phyloP scores from a whole-genome alignment of 2,113 vertebrate genomes.

The Scortum barcoo region DNA sequence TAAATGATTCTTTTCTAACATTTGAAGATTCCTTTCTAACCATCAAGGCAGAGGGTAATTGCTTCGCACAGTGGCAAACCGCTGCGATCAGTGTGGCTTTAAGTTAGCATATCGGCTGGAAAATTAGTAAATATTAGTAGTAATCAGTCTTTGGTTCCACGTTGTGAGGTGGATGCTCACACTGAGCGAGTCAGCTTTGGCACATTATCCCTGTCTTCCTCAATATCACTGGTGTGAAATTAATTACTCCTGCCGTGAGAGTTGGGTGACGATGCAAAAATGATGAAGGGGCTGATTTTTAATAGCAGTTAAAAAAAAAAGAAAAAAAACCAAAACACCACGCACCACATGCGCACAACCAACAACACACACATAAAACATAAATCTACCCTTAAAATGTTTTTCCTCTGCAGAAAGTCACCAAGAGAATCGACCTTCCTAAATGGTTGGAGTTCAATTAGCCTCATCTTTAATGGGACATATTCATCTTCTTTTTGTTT shows the following conservation, averaged over 20 bases:
- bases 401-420: conserved; percentile 4
- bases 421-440: conserved; percentile 1
- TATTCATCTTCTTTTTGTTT: conserved; percentile 13
- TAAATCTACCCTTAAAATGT: neutral
- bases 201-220: conserved; percentile 54
- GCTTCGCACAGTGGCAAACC: conserved; percentile 39
- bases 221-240: conserved; percentile 60
- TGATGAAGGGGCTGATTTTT: conserved; percentile 41
- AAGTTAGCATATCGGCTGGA: conserved; percentile 42
- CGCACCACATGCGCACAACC: conserved; percentile 10
- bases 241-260: conserved; percentile 60
- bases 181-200: conserved; percentile 47
- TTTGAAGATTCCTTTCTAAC: conserved; percentile 13
- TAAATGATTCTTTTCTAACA: conserved; percentile 20
- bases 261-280: conserved; percentile 41
- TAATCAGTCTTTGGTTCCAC: conserved; percentile 59
- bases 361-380: conserved; percentile 7
- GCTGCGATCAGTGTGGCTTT: conserved; percentile 56
- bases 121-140: conserved; percentile 56
- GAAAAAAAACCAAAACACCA: neutral
- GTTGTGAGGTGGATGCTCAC: conserved; percentile 58
- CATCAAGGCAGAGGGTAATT: conserved; percentile 37
- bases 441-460: conserved; percentile 16
- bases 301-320: too few relatives aligned
- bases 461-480: conserved; percentile 10